Evolutionary conservation across 2,797 vertebrate genomes (phyloP), one percentile per base, ranked within the genome.

Genomic region (Anniella stebbinsi): DNA sequence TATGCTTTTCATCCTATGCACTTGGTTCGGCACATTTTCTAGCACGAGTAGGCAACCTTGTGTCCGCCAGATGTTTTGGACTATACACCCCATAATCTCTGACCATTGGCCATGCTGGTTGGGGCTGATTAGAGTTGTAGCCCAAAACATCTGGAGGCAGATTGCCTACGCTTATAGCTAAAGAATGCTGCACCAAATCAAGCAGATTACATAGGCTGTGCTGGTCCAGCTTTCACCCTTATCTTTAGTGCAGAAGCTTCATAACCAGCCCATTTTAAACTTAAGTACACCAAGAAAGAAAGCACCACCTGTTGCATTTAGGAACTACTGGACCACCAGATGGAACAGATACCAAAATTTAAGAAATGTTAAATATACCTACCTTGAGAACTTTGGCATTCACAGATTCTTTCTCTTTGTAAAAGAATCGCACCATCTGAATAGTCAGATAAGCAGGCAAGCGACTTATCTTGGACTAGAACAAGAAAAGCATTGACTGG

Each of bases 381-480:
- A 99, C 99, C 98, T 99, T 99, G 72, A 99, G 98, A 96, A 99
- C 98, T 99, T 99, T 99, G 96, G 99, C 99, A 94, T 99, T 99
- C 95, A 99, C 99, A 57, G 99, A 99, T 96, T 99, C 99, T 96
- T 99, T 99, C 95, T 99, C 99, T 97, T 99, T 99, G 97, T 99
- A 99, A 98, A 99, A 99, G 97, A 99, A 99, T 66, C 99, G 96
- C 93, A 99, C 99, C 99, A 99, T 99, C 95, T 99, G 99, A 96
- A 99, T 98, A 38, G 99, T 99, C 97, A 99, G 95, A 96, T 99
- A 99, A 0, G 98, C 98, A 92, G 99, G 99, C 90, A 99, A 96
- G 54, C 99, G 98, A 95, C 98, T 98, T 92, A 99, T 98, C 97
- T 99, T 99, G 81, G 99, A 99, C 99, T 99, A 36, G 4, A 78